Base-by-base conservation (phyloP, 2,888 invertebrate species). In the Keiferia lycopersicella region DNA sequence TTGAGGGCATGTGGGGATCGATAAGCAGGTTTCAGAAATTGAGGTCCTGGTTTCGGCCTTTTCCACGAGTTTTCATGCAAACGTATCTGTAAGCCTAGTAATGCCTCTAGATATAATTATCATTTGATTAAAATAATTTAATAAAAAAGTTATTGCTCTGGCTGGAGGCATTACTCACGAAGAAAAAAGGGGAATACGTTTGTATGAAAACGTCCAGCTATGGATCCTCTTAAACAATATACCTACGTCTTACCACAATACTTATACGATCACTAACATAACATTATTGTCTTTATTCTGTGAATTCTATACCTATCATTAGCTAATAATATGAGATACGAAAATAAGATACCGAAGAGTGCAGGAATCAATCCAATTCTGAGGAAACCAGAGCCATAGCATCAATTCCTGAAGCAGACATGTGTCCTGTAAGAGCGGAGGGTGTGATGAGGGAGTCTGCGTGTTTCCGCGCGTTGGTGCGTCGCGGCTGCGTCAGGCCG, bases 401-500 rank as follows among this genome's bases (percentile, higher is more conserved):
- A 12, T 64, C 64, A n/a, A 53, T 41, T 14, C 50, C 34, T 20
- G 60, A 22, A 26, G 50, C 50, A 12, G 58, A n/a, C n/a, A 59
- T 50, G 14, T 48, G 2, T 14, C 18, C 30, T 11, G 63, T 18
- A 16, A 56, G 58, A 6, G 63, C 14, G 2, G 39, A 11, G 3
- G 18, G 20, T 20, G 63, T 7, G 34, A 34, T 41, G 45, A 39
- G 38, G 14, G 71, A 26, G 64, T 79, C 81, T 8, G 68, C 58
- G 53, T 70, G 73, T 66, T 82, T 82, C 51, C 81, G 75, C n/a
- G 75, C 66, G 62, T 69, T 69, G 7, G 59, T 8, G 10, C 78
- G 68, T 2, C 75, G 74, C 63, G 82, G 80, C 63, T 82, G 67
- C 3, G 86, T 83, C 41, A 84, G 66, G 48, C 82, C 73, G 12